Evolutionary conservation across 2,113 vertebrate genomes (phyloP), one percentile per base, ranked within the genome.

Genomic region (Leucoraja erinaceus): DNA sequence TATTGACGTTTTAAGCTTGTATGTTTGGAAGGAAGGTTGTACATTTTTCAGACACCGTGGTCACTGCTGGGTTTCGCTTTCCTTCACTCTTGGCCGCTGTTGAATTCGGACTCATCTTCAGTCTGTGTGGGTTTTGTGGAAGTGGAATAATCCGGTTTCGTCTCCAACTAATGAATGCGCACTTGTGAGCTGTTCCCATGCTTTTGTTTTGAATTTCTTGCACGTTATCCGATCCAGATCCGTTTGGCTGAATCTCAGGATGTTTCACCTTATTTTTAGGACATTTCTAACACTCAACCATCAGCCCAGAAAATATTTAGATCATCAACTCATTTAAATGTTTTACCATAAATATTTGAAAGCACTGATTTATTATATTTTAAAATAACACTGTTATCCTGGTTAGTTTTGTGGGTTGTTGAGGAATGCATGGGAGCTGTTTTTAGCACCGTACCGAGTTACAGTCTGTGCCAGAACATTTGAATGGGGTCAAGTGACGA

Each of bases 181-280:
- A 72, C 70, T 72, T 72, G 70, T 72, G 22, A 72, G 70, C 70
- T 20, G 16, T 72, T 72, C 70, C 22, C 70, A 72, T 20, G 70
- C 18, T 59, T 25, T 86, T 86, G 56, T 61, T 61, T 86, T 86
- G 81, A 59, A 86, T 86, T 86, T 86, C 54, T 86, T 86, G 81
- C 81, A 86, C 54, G 56, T 86, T 61, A 61, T n/a, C 25, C 22
- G 6, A n/a, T 86, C 61, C 14, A 86, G 59, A 61, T 86, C 22
- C 22, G n/a, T 86, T 86, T 61, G 56, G 81, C 81, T 59, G 81
- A 61, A 86, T 10, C 4, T 14, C 56, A 59, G 4, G 9, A 77
- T 74, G 74, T 75, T 75, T 75, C n/a, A 12, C 59, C 61, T 59
- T 14, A 59, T 28, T n/a, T 25, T 38, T 38, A 79, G 6, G 28